Conservation (phyloP, 1,140 invertebrate genomes). For the Neodiprion virginianus region DNA sequence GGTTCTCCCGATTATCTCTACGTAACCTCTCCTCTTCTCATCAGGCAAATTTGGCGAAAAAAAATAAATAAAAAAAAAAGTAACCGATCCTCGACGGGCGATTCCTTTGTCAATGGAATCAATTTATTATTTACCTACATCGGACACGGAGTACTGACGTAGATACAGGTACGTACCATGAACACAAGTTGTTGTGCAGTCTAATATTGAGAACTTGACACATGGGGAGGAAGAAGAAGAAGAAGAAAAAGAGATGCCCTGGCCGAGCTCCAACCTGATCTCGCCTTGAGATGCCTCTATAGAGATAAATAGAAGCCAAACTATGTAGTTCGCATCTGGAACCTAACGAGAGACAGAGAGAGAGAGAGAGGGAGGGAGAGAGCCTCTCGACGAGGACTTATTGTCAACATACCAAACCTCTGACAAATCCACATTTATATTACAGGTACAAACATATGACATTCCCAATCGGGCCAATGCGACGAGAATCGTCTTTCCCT, state of each 20-base stretch:
- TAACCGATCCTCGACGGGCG: neutral
- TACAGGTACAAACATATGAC: too few relatives aligned
- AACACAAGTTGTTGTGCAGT: neutral
- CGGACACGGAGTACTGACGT: neutral
- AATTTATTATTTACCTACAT: too few relatives aligned
- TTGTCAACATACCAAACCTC: neutral
- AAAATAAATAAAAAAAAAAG: too few relatives aligned
- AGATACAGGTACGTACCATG: too few relatives aligned
- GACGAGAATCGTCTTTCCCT: too few relatives aligned
- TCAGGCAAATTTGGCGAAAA: too few relatives aligned
- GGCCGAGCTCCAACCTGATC: neutral
- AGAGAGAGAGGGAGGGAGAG: too few relatives aligned
- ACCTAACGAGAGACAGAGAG: neutral
- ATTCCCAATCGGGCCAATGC: too few relatives aligned
- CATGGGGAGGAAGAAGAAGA: neutral
- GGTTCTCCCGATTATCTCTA: too few relatives aligned
- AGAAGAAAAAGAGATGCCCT: neutral
- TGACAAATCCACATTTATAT: neutral
- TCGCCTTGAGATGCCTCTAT: slow-evolving; percentile 4
- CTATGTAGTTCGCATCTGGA: neutral
- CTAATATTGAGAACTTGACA: slow-evolving; percentile 5
- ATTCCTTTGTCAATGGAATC: neutral
- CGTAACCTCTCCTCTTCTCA: too few relatives aligned
- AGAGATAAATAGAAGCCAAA: neutral
- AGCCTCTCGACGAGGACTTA: neutral